Evolutionary conservation across 1,140 invertebrate genomes (phyloP), one percentile per base, ranked within the genome.

Genomic region (Mizuhopecten yessoensis): DNA sequence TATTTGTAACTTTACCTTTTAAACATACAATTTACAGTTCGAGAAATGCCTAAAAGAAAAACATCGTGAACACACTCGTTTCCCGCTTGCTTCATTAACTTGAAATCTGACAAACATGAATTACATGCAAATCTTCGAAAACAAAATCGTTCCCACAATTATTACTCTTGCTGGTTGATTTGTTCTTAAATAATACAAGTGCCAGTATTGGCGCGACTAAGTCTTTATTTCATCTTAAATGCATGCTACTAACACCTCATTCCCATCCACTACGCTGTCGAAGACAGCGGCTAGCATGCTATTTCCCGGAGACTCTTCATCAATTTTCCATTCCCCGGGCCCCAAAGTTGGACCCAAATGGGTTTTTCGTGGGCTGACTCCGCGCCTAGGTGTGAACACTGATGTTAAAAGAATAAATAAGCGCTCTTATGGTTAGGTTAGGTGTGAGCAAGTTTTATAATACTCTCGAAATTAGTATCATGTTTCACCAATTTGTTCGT

Each of bases 161-260:
- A 7, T 29, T 75, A n/a, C n/a, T 75, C 57, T 23, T 75, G 57
- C 57, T 75, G n/a, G 23, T 75, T 75, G 57, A 75, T 75, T 75
- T 75, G 57, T 75, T 75, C 57, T n/a, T 75, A n/a, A 75, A 75
- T 75, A 75, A 75, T 75, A 75, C 57, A 29, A 75, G n/a, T 75
- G 57, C 5, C 57, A 75, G 57, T 29, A 29, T 75, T 75, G 57
- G 23, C 57, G 57, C 57, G 57, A n/a, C 57, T 9, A 29, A 5
- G 57, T 75, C 9, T 75, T 75, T 75, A 75, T 75, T 75, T 75
- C 57, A 75, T 75, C 57, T 75, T 75, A 75, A 75, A 75, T 75
- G 57, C 57, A 75, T 75, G 57, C 57, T 75, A 3, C 23, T 75
- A 75, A 29, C 57, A 75, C 57, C 57, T 75, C 57, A n/a, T 75